These are phyloP conservation scores for Cryptotis parvus DNA, from an alignment of 2,113 vertebrate species.

Conservation along the genomic window DNA sequence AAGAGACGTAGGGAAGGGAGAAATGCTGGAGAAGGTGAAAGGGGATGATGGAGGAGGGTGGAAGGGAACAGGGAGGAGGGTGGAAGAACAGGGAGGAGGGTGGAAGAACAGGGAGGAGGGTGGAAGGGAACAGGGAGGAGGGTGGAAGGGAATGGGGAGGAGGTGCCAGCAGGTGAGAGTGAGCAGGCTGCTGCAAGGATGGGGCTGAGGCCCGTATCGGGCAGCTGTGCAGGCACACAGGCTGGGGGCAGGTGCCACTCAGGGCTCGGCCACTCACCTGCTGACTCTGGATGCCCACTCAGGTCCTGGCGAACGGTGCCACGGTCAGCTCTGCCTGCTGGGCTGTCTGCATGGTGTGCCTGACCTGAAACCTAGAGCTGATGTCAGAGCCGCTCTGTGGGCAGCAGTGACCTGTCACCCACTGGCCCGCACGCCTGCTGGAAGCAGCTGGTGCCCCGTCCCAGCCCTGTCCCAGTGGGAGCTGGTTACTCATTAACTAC, in stretches of 20 bases:
- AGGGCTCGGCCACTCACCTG: slow-evolving; percentile 66
- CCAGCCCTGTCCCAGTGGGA: slow-evolving; percentile 17
- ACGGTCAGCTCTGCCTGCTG: background rate
- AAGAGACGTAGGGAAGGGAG: background rate
- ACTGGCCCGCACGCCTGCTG: slow-evolving; percentile 34
- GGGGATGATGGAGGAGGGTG: too few relatives aligned
- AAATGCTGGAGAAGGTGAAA: background rate
- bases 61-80: background rate
- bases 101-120: too few relatives aligned
- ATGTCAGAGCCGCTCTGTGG: background rate
- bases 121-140: too few relatives aligned
- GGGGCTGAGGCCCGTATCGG: background rate
- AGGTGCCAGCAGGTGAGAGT: too few relatives aligned
- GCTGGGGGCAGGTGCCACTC: background rate
- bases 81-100: background rate
- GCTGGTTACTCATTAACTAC: slow-evolving; percentile 76
- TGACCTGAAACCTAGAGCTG: slow-evolving; percentile 28
- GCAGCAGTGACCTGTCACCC: slow-evolving; percentile 72
- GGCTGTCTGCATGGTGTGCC: slow-evolving; percentile 34
- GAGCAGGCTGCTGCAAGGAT: too few relatives aligned
- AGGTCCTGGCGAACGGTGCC: slow-evolving; percentile 9
- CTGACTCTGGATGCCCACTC: background rate
- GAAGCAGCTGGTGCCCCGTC: slow-evolving; percentile 26
- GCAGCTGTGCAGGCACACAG: background rate
- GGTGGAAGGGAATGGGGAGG: too few relatives aligned